A percentile compares a stretch with the other conserved stretches of the same genome.
phyloP scores from a whole-genome alignment of 2,888 invertebrate genomes.

The Chrysina gloriosa region DNA sequence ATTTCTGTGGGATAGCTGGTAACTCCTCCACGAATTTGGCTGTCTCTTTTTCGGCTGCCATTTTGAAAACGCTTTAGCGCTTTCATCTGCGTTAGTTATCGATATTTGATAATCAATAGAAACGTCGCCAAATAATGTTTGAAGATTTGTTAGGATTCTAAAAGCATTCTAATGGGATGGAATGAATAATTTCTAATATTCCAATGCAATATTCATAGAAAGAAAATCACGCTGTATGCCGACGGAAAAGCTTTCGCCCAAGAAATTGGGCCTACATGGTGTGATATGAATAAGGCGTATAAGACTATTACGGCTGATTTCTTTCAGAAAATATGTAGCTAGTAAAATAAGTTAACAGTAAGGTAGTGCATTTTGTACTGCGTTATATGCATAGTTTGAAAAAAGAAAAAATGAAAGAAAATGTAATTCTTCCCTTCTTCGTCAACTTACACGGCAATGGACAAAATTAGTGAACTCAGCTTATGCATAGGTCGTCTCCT shows the following conservation, averaged over 20 bases:
- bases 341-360: too few species aligned
- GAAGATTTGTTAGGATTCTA: not conserved
- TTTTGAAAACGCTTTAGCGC: slow-evolving; percentile 25
- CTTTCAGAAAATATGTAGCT: not conserved
- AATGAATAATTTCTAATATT: not conserved
- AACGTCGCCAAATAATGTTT: not conserved
- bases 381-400: too few species aligned
- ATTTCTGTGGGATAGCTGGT: not conserved
- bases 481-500: too few species aligned
- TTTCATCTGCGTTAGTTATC: slow-evolving; percentile 29
- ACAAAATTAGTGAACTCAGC: too few species aligned
- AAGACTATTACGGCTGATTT: not conserved
- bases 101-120: slow-evolving; percentile 10
- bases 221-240: slow-evolving; percentile 19
- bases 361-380: too few species aligned
- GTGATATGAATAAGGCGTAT: too few species aligned
- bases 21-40: not conserved
- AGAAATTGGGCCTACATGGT: slow-evolving; percentile 22
- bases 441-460: too few species aligned
- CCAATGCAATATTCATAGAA: not conserved
- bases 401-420: too few species aligned
- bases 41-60: slow-evolving; percentile 28
- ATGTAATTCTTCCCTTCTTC: too few species aligned
- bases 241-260: not conserved
- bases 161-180: not conserved